phyloP scores from a whole-genome alignment of 2,797 vertebrate species.

The Sebastes melanostomus region DNA sequence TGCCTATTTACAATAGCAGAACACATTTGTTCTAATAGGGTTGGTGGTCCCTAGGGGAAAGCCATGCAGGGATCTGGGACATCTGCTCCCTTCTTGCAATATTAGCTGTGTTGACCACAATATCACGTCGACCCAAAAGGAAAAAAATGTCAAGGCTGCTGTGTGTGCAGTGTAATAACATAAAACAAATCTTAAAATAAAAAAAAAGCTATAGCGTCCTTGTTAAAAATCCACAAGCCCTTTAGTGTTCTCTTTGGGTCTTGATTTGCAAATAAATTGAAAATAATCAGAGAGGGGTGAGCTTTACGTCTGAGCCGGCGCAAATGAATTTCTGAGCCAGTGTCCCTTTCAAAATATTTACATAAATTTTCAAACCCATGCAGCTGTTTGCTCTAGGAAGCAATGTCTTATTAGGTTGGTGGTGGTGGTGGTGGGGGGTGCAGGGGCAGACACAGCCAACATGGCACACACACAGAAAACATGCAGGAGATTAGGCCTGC shows the following conservation, averaged over 20 bases:
- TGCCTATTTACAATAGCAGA: slow-evolving; percentile 99
- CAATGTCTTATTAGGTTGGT: slow-evolving; percentile 90
- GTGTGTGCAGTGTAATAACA: slow-evolving; percentile 5
- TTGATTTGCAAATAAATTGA: slow-evolving; percentile 99
- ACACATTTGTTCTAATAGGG: slow-evolving; percentile 99
- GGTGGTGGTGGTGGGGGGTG: slow-evolving; percentile 1
- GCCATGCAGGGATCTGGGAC: slow-evolving; percentile 92
- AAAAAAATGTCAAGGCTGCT: slow-evolving; percentile 17
- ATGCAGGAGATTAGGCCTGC: slow-evolving; percentile 52
- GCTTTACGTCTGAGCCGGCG: slow-evolving; percentile 88
- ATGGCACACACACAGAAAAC: slow-evolving; percentile 51
- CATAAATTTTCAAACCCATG: slow-evolving; percentile 98
- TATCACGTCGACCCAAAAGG: slow-evolving; percentile 49
- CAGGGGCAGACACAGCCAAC: slow-evolving; percentile 46
- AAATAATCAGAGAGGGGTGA: slow-evolving; percentile 96
- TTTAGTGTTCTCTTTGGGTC: slow-evolving; percentile 91
- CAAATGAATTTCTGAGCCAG: slow-evolving; percentile 98
- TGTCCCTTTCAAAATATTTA: slow-evolving; percentile 99
- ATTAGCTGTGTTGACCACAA: slow-evolving; percentile 85
- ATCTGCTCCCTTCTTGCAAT: slow-evolving; percentile 91
- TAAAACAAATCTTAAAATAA: slow-evolving; percentile 6
- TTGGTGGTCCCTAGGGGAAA: slow-evolving; percentile 91
- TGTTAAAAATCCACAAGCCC: slow-evolving; percentile 89
- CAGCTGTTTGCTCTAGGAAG: slow-evolving; percentile 98
- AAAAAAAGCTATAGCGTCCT: slow-evolving; percentile 75